phyloP scores from a whole-genome alignment of 2,113 vertebrate species.

The Ursus arctos region DNA sequence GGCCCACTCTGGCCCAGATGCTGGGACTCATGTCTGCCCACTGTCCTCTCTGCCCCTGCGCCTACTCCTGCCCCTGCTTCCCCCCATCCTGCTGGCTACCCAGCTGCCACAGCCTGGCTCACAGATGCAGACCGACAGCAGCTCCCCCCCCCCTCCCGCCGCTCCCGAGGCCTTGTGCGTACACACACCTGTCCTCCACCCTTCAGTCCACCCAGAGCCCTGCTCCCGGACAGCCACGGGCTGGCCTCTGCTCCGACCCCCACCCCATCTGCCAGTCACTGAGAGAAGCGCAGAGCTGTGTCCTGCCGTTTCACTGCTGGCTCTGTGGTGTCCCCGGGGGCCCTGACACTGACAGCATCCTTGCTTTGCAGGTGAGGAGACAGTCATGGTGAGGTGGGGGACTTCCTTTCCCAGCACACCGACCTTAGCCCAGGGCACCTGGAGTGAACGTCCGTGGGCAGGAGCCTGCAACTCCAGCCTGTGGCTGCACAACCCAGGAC shows the following conservation, averaged over 20 bases:
- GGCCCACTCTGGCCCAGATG: not conserved
- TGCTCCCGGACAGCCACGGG: not conserved
- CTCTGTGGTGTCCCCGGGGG: not conserved
- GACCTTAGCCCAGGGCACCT: not conserved
- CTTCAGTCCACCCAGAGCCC: too few relatives aligned
- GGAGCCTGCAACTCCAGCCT: slow-evolving; percentile 29
- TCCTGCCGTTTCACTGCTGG: not conserved
- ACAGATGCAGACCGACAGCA: not conserved
- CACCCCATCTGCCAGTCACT: not conserved
- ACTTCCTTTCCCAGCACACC: not conserved
- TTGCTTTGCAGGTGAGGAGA: not conserved
- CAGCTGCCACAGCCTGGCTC: not conserved
- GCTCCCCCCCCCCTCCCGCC: too few relatives aligned
- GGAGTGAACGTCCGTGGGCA: not conserved
- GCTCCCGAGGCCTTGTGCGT: too few relatives aligned
- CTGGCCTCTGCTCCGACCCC: not conserved
- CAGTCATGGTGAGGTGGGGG: not conserved
- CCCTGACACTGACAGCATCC: not conserved
- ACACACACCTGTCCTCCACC: not conserved
- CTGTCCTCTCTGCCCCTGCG: not conserved
- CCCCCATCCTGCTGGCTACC: not conserved
- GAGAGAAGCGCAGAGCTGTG: not conserved
- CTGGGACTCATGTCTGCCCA: not conserved
- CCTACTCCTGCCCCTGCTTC: too few relatives aligned
- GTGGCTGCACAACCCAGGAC: not conserved